Conservation (phyloP, 2,888 invertebrate genomes). For the Hydraecia micacea region DNA sequence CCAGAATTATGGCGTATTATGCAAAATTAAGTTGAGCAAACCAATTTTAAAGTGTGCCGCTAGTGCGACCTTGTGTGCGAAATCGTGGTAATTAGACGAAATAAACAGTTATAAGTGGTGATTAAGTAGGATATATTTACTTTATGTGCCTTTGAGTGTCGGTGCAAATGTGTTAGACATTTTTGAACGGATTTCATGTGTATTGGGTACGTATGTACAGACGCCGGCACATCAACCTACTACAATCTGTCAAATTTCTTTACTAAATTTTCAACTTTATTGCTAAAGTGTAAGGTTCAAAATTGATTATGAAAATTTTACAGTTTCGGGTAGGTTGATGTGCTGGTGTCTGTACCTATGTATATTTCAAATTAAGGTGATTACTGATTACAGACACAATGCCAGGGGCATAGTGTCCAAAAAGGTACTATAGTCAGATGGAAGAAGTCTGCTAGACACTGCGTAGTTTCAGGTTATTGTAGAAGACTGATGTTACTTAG, state of each 20-base stretch:
- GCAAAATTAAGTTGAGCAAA: conserved; percentile 63
- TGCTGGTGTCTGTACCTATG: no score
- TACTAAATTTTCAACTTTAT: no score
- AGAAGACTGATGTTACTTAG: background rate
- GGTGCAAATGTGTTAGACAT: conserved; percentile 22
- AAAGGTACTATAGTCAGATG: background rate
- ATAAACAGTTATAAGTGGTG: conserved; percentile 43
- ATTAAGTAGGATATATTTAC: conserved; percentile 38
- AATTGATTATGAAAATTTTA: no score
- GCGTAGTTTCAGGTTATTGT: background rate
- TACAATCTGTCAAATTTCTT: no score
- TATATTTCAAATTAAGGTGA: background rate
- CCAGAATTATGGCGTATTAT: conserved; percentile 61
- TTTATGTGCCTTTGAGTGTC: conserved; percentile 38
- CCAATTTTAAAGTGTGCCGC: conserved; percentile 60
- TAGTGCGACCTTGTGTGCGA: conserved; percentile 56
- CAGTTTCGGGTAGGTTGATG: no score
- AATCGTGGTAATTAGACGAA: conserved; percentile 49
- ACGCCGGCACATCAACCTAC: no score
- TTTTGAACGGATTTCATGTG: conserved; percentile 13
- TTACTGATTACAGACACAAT: background rate
- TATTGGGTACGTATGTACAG: background rate
- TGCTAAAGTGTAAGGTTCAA: no score
- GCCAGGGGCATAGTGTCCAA: background rate
- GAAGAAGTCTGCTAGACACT: background rate